Base-by-base conservation (phyloP, 2,888 invertebrate genomes). In the Limenitis camilla region DNA sequence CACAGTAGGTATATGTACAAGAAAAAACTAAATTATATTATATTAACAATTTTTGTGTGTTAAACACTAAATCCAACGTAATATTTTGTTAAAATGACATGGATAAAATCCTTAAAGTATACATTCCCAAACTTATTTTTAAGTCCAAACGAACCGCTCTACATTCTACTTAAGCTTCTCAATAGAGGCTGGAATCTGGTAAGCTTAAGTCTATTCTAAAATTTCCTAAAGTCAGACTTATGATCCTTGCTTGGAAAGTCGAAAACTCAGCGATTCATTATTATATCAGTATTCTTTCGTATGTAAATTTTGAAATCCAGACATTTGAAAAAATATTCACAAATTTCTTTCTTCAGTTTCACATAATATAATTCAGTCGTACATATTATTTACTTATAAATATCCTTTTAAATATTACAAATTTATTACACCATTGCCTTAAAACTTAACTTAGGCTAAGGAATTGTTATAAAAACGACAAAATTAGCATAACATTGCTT, bases 161-260 rank as follows among this genome's bases (percentile, higher is more conserved):
- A 56, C 52, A 58, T 58, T 60, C 48, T 52, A 49, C 57, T 49
- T 58, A 58, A 56, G 58, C 52, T 56, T 52, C 53, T 55, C 52
- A 58, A 60, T 56, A 44, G 56, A 45, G 49, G 45, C 49, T 52
- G 56, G 56, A 55, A 56, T 59, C 59, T 55, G 38, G 56, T 53
- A 42, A 49, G 55, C 59, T 55, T 53, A 52, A 55, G 53, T 52
- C 56, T 52, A 56, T 56, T 55, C 52, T 56, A 55, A 56, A 55
- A 51, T 55, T 58, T 47, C 35, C 49, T 36, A 52, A 54, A 54
- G 57, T 54, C 49, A 10, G 52, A 49, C 49, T 57, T 54, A 54
- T 52, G 46, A 52, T 52, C 52, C 55, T 52, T 55, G 55, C 55
- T 44, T 52, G 49, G 31, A 49, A 36, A 46, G 43, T 42, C 40